phyloP scores from a whole-genome alignment of 2,797 vertebrate genomes.

The Hydrophis major region DNA sequence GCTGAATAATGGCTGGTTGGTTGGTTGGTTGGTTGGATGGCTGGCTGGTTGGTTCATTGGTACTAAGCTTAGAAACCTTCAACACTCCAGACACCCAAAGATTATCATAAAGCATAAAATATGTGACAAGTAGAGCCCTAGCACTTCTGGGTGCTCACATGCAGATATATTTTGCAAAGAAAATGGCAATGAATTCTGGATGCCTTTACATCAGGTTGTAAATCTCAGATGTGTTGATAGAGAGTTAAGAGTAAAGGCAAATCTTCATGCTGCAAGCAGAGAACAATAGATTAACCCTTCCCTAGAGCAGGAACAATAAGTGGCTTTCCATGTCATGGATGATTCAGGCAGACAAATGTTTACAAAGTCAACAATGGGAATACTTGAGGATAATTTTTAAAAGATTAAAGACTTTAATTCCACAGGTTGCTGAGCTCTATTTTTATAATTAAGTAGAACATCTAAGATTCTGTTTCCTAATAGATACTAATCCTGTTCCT shows the following conservation, averaged over 20 bases:
- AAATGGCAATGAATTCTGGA: not conserved
- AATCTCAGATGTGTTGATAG: constrained; percentile 8
- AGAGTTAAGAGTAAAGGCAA: not conserved
- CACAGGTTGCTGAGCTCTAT: not conserved
- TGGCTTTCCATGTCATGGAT: not conserved
- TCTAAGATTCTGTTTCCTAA: not conserved
- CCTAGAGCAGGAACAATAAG: not conserved
- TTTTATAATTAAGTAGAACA: not conserved
- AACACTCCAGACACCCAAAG: not conserved
- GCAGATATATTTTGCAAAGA: not conserved
- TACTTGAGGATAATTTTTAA: not conserved
- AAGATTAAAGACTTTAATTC: not conserved
- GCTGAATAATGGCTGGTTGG: not conserved
- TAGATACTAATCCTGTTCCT: not conserved
- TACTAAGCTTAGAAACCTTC: not conserved
- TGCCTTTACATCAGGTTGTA: not conserved
- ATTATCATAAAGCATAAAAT: not conserved
- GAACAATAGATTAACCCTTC: not conserved
- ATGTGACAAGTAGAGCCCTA: not conserved
- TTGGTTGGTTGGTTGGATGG: not conserved
- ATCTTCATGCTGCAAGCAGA: not conserved
- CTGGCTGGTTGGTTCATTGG: not conserved
- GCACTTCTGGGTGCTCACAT: fast-evolving
- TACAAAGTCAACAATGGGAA: not conserved
- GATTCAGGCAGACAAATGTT: not conserved